Evolutionary conservation across 2,797 vertebrate species (phyloP).

Genomic region (Brachyalestes nurse): DNA sequence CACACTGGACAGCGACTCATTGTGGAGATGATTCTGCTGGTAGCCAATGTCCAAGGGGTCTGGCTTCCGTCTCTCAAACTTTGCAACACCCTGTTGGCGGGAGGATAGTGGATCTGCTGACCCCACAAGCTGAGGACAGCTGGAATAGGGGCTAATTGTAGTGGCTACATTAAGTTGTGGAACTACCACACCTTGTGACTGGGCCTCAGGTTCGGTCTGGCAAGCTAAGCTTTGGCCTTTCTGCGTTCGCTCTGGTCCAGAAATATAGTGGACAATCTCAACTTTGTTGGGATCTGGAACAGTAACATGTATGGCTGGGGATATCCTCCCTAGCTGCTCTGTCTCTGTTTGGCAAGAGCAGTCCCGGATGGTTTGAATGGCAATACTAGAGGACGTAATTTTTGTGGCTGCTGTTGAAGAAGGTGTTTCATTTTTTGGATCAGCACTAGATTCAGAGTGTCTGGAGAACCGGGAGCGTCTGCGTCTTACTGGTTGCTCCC

Average conservation of each 20-base stretch:
- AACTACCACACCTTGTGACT: conserved; percentile 87
- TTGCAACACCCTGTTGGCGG: conserved; percentile 83
- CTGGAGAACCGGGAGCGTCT: conserved; percentile 89
- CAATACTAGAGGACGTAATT: conserved; percentile 85
- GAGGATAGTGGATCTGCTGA: conserved; percentile 80
- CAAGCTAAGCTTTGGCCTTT: conserved; percentile 95
- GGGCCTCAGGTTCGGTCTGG: conserved; percentile 92
- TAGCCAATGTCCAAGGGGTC: conserved; percentile 97
- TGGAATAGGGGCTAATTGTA: conserved; percentile 90
- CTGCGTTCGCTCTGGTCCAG: conserved; percentile 93
- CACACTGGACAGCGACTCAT: conserved; percentile 91
- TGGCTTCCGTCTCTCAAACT: conserved; percentile 92
- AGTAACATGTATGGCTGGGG: conserved; percentile 93
- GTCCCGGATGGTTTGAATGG: conserved; percentile 94
- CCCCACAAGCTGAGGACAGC: conserved; percentile 84
- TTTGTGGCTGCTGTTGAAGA: conserved; percentile 62
- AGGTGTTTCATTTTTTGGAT: conserved; percentile 76
- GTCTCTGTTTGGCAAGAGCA: conserved; percentile 96
- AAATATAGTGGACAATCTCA: conserved; percentile 96
- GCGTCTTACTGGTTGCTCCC: conserved; percentile 91
- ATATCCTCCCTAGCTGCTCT: conserved; percentile 88
- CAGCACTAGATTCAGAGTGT: conserved; percentile 82
- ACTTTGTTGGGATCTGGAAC: conserved; percentile 91
- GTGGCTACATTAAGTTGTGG: conserved; percentile 91
- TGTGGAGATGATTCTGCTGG: conserved; percentile 89